phyloP scores from a whole-genome alignment of 2,797 vertebrate genomes.

The Astyanax mexicanus region DNA sequence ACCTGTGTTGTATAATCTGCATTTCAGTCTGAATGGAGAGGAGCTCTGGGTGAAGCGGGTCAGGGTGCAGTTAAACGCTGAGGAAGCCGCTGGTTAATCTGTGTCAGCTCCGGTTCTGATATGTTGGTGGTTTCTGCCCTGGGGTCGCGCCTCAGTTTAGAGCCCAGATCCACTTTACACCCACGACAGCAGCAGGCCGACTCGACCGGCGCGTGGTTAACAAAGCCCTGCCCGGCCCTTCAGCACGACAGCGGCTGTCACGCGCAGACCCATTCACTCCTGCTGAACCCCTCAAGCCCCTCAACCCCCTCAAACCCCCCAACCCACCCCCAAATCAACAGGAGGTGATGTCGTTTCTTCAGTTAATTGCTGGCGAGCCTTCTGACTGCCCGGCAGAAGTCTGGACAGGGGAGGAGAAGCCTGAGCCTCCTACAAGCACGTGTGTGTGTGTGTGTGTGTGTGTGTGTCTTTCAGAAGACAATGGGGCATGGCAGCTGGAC shows the following conservation, averaged over 20 bases:
- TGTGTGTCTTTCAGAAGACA: constrained; percentile 55
- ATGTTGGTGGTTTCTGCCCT: constrained; percentile 40
- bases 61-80: constrained; percentile 30
- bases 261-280: constrained; percentile 12
- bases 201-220: constrained; percentile 32
- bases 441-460: no score
- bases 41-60: not conserved
- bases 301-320: no score
- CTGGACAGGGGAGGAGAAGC: constrained; percentile 37
- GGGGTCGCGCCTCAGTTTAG: constrained; percentile 43
- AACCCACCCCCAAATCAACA: constrained; percentile 70
- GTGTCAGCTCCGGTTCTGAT: constrained; percentile 23
- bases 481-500: constrained; percentile 62
- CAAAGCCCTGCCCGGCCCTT: constrained; percentile 63
- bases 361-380: constrained; percentile 71
- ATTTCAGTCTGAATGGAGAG: not conserved
- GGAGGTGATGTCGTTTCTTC: constrained; percentile 72
- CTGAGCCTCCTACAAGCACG: constrained; percentile 3
- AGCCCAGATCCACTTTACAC: constrained; percentile 50
- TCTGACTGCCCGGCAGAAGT: constrained; percentile 40
- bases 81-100: constrained; percentile 33
- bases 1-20: no score
- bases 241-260: constrained; percentile 61
- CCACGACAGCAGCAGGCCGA: constrained; percentile 59
- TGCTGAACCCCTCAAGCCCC: no score